phyloP scores from a whole-genome alignment of 1,140 invertebrate genomes.

The Anoplophora glabripennis region DNA sequence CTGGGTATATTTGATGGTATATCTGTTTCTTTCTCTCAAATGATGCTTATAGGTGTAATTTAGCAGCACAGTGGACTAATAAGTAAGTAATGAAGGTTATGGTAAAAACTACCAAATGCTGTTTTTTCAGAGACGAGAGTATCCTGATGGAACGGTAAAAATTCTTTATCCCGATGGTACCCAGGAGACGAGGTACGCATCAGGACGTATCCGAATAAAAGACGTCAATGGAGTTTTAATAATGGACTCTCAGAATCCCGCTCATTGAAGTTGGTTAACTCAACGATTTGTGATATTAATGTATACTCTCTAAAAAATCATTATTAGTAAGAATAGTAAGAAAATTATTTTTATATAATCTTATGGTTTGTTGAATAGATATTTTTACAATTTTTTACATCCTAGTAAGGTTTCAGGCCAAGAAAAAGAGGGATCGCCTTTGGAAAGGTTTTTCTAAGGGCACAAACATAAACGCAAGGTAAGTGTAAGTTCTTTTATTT shows the following conservation, averaged over 20 bases:
- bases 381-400: slow-evolving; percentile 1
- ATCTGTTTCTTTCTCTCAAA: no score
- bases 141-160: slow-evolving; percentile 90
- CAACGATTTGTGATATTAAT: not conserved
- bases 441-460: no score
- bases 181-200: slow-evolving; percentile 85
- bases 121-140: slow-evolving; percentile 73
- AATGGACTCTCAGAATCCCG: slow-evolving; percentile 21
- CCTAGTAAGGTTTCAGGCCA: not conserved
- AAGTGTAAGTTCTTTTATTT: no score
- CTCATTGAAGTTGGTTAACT: slow-evolving; percentile 2
- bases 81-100: not conserved
- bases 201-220: slow-evolving; percentile 81
- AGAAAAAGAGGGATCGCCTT: no score
- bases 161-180: slow-evolving; percentile 82
- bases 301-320: not conserved
- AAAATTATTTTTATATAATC: not conserved
- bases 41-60: no score
- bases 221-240: slow-evolving; percentile 67
- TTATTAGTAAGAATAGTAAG: not conserved
- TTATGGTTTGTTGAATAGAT: not conserved
- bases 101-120: no score
- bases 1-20: no score
- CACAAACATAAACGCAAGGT: no score
- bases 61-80: no score